Evolutionary conservation across 2,888 invertebrate species (phyloP), one percentile per base, ranked within the genome.

Genomic region (Dermolepida albohirtum): DNA sequence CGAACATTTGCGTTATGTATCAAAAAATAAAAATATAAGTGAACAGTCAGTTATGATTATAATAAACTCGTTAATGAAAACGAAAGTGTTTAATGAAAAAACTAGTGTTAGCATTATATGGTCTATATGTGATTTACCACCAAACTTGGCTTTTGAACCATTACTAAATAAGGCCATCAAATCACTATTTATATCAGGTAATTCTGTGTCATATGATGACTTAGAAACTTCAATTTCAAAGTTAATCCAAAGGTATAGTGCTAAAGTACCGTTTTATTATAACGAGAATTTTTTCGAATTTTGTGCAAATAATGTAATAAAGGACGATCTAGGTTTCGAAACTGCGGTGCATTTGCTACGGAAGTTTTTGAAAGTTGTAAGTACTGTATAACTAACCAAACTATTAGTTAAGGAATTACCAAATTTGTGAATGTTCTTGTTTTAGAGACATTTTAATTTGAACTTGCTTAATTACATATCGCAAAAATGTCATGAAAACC

Each of bases 221-320:
- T 79, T 90, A 41, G 81, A 87, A 72, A 81, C 82, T 43, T 85
- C 86, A 0, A 78, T 87, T 1, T 83, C 84, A 0, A 87, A 84
- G 78, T 76, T 89, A 14, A 84, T 85, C 16, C 81, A 81, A 5
- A 82, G 85, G 69, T 82, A 85, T 67, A 68, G 84, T 68, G 82
- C 82, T 71, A 86, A 85, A 71, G 82, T 85, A 64, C 78, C 82
- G 4, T 85, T 85, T 78, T 90, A 86, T 77, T 91, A 90, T 74
- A 86, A 89, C 72, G 89, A 89, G 74, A 84, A 85, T 63, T 83
- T 90, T 72, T 81, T 89, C 75, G 87, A 90, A 74, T 83, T 85
- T 1, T 83, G 86, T 44, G 86, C 86, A 5, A 83, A 85, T 54
- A 86, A 85, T 73, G 81, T 87, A 14, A 82, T 89, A 16, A 81